phyloP scores from a whole-genome alignment of 2,888 invertebrate species.

The Cephus pygmeus region DNA sequence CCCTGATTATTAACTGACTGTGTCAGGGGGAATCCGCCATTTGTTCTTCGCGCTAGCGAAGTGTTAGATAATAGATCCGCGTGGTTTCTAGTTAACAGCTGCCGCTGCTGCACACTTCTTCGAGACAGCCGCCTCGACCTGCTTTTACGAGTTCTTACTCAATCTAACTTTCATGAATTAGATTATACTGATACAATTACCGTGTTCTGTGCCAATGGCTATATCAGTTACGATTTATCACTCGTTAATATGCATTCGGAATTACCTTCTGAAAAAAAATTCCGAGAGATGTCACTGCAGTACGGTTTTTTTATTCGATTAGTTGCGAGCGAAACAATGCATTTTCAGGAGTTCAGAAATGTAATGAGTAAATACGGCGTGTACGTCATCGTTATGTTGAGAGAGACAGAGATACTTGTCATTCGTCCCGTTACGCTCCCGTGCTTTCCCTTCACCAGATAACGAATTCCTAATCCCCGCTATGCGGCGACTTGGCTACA shows the following conservation, averaged over 20 bases:
- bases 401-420: no score
- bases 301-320: background rate
- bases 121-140: constrained; percentile 47
- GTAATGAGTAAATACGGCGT: background rate
- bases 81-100: background rate
- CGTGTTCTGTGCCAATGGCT: background rate
- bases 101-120: background rate
- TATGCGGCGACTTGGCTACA: background rate
- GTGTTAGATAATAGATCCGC: background rate
- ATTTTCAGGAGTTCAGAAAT: background rate
- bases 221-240: background rate
- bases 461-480: background rate
- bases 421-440: background rate
- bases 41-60: no score
- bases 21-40: background rate
- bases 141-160: constrained; percentile 49
- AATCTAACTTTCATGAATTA: constrained; percentile 44
- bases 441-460: background rate
- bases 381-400: background rate
- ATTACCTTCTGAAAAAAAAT: background rate
- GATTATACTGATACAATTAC: constrained; percentile 25
- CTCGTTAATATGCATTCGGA: background rate
- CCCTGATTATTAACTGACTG: background rate
- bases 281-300: background rate
- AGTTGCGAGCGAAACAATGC: background rate